These are phyloP conservation scores for Paratilapia polleni DNA, from an alignment of 2,113 vertebrate genomes.

Conservation along the genomic window DNA sequence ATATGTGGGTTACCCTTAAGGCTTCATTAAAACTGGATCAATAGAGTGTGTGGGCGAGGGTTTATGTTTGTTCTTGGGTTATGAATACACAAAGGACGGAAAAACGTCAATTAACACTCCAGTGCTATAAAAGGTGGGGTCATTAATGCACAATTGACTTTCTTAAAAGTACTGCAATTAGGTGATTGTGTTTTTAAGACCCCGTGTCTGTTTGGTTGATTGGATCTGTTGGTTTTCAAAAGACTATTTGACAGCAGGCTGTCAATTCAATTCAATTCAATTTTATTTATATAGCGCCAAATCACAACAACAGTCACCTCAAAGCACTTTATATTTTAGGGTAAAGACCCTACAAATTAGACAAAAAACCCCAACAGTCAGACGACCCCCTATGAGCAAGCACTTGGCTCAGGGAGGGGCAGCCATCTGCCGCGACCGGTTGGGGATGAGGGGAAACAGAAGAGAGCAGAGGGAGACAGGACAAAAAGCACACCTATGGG, in stretches of 20 bases:
- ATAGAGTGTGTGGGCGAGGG: constrained; percentile 39
- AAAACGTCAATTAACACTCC: constrained; percentile 28
- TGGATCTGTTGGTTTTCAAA: constrained; percentile 27
- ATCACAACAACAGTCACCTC: no score
- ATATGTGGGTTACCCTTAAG: constrained; percentile 49
- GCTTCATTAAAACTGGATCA: constrained; percentile 70
- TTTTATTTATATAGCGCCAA: no score
- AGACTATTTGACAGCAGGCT: constrained; percentile 33
- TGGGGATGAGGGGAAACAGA: no score
- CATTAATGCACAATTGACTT: constrained; percentile 40
- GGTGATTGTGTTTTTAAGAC: constrained; percentile 44
- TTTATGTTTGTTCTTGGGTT: background rate
- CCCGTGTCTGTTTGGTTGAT: constrained; percentile 26
- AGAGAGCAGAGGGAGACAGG: no score
- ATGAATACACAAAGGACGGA: background rate
- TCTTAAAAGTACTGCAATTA: constrained; percentile 53
- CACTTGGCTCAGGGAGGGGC: no score
- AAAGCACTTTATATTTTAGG: no score
- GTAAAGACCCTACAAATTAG: no score
- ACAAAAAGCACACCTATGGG: no score
- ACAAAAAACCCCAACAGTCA: no score
- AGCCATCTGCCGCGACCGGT: no score
- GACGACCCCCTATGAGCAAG: no score
- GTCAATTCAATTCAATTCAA: no score
- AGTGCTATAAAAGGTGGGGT: constrained; percentile 19